phyloP scores from a whole-genome alignment of 2,113 vertebrate genomes.

The Strix uralensis region DNA sequence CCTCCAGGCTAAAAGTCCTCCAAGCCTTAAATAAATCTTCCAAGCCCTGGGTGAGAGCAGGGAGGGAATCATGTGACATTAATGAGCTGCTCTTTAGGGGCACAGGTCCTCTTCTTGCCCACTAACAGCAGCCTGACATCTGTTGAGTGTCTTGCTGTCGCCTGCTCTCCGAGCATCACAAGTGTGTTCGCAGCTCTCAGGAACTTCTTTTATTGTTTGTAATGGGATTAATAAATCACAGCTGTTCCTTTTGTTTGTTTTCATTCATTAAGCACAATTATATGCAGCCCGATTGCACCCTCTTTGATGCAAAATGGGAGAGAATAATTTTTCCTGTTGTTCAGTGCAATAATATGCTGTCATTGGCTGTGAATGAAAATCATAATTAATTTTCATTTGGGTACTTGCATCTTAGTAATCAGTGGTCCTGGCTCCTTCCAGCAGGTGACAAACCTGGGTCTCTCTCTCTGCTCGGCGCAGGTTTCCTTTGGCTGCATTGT shows the following conservation, averaged over 20 bases:
- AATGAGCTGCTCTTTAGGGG: background rate
- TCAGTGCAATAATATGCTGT: conserved; percentile 68
- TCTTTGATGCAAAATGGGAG: conserved; percentile 69
- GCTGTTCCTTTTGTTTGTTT: conserved; percentile 79
- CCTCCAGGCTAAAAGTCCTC: background rate
- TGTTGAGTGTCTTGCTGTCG: conserved; percentile 34
- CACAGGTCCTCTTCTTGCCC: background rate
- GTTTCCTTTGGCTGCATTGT: background rate
- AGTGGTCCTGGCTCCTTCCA: conserved; percentile 58
- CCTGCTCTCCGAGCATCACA: conserved; percentile 7
- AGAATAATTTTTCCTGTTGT: conserved; percentile 75
- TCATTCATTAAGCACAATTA: conserved; percentile 80
- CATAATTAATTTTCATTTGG: conserved; percentile 74
- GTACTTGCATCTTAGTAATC: conserved; percentile 70
- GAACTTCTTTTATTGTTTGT: conserved; percentile 73
- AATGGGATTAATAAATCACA: conserved; percentile 80
- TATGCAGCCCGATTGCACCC: conserved; percentile 72
- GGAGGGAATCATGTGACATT: background rate
- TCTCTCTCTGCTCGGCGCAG: background rate
- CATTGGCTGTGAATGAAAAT: conserved; percentile 72
- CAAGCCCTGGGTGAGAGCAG: background rate
- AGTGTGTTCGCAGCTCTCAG: conserved; percentile 67
- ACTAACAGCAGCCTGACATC: conserved; percentile 7
- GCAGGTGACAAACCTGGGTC: conserved; percentile 58
- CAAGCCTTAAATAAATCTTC: background rate